These are phyloP conservation scores for Catharus minimus DNA, from an alignment of 2,113 vertebrate species.

Conservation along the genomic window DNA sequence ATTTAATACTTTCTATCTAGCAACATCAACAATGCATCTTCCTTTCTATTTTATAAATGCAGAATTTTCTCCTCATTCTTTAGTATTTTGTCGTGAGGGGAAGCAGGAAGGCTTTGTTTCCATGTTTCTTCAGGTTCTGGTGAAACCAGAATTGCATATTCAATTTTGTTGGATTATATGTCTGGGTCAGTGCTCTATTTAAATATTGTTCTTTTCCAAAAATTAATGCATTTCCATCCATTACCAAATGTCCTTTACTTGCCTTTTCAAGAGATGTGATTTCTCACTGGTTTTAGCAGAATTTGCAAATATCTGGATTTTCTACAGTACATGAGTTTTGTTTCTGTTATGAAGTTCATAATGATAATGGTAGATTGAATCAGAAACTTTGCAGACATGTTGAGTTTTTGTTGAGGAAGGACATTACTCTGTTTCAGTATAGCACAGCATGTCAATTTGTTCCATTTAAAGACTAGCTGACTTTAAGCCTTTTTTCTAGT, in stretches of 20 bases:
- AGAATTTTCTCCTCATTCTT: not conserved
- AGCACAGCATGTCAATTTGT: not conserved
- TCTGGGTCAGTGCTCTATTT: not conserved
- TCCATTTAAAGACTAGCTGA: not conserved
- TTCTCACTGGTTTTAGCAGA: not conserved
- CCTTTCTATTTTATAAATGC: not conserved
- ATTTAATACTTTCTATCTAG: not conserved
- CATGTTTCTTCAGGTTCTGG: not conserved
- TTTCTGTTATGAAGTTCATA: not conserved
- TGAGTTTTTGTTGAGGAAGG: not conserved
- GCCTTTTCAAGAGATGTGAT: not conserved
- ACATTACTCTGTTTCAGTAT: not conserved
- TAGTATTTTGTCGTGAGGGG: not conserved
- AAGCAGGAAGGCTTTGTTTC: not conserved
- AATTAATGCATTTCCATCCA: not conserved
- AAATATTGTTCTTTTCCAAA: not conserved
- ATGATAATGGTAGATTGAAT: not conserved
- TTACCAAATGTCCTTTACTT: not conserved
- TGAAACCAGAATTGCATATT: not conserved
- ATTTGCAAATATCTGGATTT: not conserved
- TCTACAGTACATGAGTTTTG: not conserved
- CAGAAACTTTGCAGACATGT: not conserved
- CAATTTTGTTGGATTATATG: fast-evolving
- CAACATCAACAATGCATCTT: not conserved
- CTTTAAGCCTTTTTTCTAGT: not conserved